phyloP scores from a whole-genome alignment of 2,113 vertebrate genomes.

The Scophthalmus maximus region DNA sequence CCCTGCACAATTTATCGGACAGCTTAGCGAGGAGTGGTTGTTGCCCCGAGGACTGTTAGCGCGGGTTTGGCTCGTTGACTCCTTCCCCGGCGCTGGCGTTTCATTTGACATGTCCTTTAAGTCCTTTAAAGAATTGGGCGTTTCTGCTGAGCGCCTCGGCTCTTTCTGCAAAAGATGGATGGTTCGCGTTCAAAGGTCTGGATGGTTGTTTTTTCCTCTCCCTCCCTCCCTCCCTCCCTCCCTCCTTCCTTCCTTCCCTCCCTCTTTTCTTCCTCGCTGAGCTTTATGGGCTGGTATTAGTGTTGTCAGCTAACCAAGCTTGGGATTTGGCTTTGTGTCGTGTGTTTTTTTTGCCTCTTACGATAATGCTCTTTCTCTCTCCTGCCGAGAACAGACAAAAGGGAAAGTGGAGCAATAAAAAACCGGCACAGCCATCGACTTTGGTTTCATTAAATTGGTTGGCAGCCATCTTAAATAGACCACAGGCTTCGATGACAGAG shows the following conservation, averaged over 20 bases:
- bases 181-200: slow-evolving; percentile 82
- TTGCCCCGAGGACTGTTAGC: slow-evolving; percentile 71
- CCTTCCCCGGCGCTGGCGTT: slow-evolving; percentile 53
- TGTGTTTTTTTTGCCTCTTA: slow-evolving; percentile 58
- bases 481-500: slow-evolving; percentile 50
- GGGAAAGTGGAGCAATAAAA: slow-evolving; percentile 65
- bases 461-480: slow-evolving; percentile 65
- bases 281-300: slow-evolving; percentile 69
- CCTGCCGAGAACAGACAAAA: slow-evolving; percentile 67
- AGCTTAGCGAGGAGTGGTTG: slow-evolving; percentile 65
- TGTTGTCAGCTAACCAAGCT: slow-evolving; percentile 71
- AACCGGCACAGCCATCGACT: slow-evolving; percentile 51
- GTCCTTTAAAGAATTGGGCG: slow-evolving; percentile 83
- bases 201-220: slow-evolving; percentile 59
- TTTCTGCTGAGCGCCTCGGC: slow-evolving; percentile 82
- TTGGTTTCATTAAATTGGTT: slow-evolving; percentile 68
- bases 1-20: slow-evolving; percentile 68
- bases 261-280: slow-evolving; percentile 22
- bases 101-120: slow-evolving; percentile 83
- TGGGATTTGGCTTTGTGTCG: slow-evolving; percentile 69
- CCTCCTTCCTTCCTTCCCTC: slow-evolving; percentile 14
- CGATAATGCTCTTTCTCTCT: slow-evolving; percentile 68
- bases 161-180: slow-evolving; percentile 85
- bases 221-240: slow-evolving; percentile 27
- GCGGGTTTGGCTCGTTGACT: slow-evolving; percentile 67